Conservation (phyloP, 2,888 invertebrate genomes). For the Atethmia centrago region DNA sequence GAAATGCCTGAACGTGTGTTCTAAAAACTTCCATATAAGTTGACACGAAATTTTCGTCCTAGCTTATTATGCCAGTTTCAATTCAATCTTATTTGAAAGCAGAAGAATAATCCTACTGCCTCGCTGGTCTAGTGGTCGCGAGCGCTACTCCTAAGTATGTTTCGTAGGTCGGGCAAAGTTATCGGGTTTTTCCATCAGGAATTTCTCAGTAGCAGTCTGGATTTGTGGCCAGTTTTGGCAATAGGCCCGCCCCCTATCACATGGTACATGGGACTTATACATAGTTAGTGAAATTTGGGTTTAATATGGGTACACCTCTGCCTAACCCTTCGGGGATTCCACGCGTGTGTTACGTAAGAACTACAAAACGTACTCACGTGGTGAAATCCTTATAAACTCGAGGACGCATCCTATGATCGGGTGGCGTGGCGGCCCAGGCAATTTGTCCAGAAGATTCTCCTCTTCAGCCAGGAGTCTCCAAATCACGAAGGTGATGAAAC, state of each 20-base stretch:
- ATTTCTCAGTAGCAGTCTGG: not conserved
- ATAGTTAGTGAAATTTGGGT: too few relatives aligned
- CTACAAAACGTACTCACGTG: slow-evolving; percentile 64
- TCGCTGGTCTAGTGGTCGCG: not conserved
- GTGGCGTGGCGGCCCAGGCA: slow-evolving; percentile 73
- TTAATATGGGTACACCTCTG: not conserved
- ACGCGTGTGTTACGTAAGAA: not conserved
- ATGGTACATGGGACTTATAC: too few relatives aligned
- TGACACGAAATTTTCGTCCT: too few relatives aligned
- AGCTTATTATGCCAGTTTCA: not conserved
- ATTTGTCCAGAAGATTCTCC: slow-evolving; percentile 65
- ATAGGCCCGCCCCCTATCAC: too few relatives aligned
- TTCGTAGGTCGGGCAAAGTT: not conserved
- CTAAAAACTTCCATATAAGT: not conserved
- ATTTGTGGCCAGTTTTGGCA: not conserved
- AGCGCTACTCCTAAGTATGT: not conserved
- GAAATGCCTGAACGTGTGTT: not conserved
- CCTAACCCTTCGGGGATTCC: not conserved
- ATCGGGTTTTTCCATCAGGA: not conserved
- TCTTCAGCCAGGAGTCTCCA: slow-evolving; percentile 64
- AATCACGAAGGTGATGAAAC: slow-evolving; percentile 35
- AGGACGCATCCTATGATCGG: slow-evolving; percentile 73
- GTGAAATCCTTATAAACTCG: slow-evolving; percentile 63
- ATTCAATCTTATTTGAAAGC: not conserved
- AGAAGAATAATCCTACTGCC: not conserved